Conservation (phyloP, 64 coral and sea anemone genomes). For the Montipora cactus region DNA sequence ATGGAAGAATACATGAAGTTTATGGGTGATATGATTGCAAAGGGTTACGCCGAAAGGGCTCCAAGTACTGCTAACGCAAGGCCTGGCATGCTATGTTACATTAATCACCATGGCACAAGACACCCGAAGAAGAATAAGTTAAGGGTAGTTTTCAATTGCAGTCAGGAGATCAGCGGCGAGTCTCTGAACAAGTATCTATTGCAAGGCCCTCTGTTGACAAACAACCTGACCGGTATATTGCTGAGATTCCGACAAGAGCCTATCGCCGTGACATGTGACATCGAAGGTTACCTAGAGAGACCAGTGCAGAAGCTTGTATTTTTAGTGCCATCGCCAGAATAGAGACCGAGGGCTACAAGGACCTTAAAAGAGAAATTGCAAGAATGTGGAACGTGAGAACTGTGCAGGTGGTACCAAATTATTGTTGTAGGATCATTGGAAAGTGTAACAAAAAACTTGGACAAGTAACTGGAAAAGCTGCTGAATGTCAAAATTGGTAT, state of each 20-base stretch:
- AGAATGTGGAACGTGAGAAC: too few species aligned
- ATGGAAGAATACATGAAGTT: conserved; percentile 10
- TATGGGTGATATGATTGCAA: conserved; percentile 1
- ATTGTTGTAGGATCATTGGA: too few species aligned
- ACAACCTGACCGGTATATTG: background rate
- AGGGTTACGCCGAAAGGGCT: conserved; percentile 7
- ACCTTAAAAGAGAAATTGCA: too few species aligned
- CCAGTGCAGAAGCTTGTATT: too few species aligned
- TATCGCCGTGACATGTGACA: conserved; percentile 11
- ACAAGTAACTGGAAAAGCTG: too few species aligned
- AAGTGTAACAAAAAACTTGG: too few species aligned
- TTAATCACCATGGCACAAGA: conserved; percentile 25
- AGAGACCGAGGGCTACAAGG: too few species aligned
- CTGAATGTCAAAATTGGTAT: too few species aligned
- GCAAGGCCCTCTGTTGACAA: background rate
- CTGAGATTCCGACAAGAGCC: conserved; percentile 42
- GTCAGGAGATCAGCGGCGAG: background rate
- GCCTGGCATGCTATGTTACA: background rate
- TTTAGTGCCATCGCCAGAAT: too few species aligned
- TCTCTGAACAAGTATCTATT: background rate
- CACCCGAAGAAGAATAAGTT: background rate
- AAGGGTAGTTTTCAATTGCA: conserved; percentile 28
- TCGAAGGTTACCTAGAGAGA: background rate
- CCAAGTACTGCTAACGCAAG: background rate
- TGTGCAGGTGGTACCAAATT: too few species aligned